Base-by-base conservation (phyloP, 1,140 invertebrate genomes). In the Homalodisca vitripennis region DNA sequence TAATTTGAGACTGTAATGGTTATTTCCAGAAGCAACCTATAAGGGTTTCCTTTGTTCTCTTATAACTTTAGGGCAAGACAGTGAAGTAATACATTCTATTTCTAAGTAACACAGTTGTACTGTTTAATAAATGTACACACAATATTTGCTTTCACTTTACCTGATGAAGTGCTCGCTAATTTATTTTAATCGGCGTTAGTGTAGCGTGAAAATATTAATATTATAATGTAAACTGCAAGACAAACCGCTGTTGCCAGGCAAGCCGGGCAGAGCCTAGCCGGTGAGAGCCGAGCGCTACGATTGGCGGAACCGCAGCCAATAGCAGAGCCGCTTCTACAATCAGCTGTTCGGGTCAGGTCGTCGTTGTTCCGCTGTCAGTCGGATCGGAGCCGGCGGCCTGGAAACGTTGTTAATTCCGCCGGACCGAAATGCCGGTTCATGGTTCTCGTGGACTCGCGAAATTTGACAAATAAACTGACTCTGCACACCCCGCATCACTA, bases 251-350 rank as follows among this genome's bases (percentile, higher is more conserved):
- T 60, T 60, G 63, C 63, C 26, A 46, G 24, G 63, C 63, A 6
- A 66, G 63, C 63, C 12, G 32, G 17, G 6, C 12, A 24, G 3
- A 2, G 12, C 24, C 30, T 31, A 64, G 34, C 13, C 26, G 20
- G 24, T 31, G 20, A 34, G 66, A 48, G 27, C 53, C 26, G 41
- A 20, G 48, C 20, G 6, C 66, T 55, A 24, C 66, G 12, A 57
- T 67, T 67, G 66, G 66, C 66, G 34, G n/a, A 53, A 12, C 47
- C 26, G 34, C 66, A 27, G 13, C 66, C 66, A 67, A 67, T 67
- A 6, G n/a, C 24, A 55, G 47, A 17, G 30, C 66, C 13, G 34
- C 47, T 67, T 57, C 30, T 57, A 53, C 47, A 67, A 67, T 67
- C 66, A 67, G 66, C 66, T 67, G 66, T 67, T 67, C 30, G 34